Evolutionary conservation across 2,888 invertebrate genomes (phyloP), one percentile per base, ranked within the genome.

Genomic region (Drosophila kuntzei): DNA sequence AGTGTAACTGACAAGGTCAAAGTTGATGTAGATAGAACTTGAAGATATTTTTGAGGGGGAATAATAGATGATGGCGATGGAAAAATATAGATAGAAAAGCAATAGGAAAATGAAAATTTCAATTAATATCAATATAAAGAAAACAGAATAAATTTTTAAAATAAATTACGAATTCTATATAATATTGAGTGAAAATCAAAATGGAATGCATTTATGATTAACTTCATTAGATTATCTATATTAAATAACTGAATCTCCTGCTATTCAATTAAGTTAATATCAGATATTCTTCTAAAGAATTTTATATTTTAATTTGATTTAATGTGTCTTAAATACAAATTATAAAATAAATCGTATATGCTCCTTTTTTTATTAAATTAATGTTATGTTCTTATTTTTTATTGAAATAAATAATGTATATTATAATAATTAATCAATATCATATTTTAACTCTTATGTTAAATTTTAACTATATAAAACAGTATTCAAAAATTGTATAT

Each of bases 1-100:
- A 8, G 55, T 44, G 44, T 55, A 44, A 44, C 12, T 29, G 44
- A 57, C 55, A 57, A 57, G 55, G 55, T 57, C 55, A 36, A 6
- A 18, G 29, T 32, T 32, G 41, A 41, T 20, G 20, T 34, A 49
- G 49, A 49, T 36, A 34, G 34, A 14, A 41, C 44, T 43, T 25
- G 6, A 36, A 46, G 44, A 57, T 54, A 54, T 9, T 55, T 55
- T 36, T 25, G 34, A 6, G 11, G 11, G 27, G 29, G 41, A 4
- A 27, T 27, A n/a, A 53, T 39, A 22, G 7, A 20, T 54, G 20
- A 41, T 54, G 41, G 41, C 41, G 14, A 11, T 41, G 41, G 29
- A 3, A 54, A 54, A 20, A 29, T 20, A 29, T 54, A 41, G 41
- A 54, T 29, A 14, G 32, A 41, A 29, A 14, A 41, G 41, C 29